Conservation (phyloP, 2,888 invertebrate genomes). For the Parelbella ahira region DNA sequence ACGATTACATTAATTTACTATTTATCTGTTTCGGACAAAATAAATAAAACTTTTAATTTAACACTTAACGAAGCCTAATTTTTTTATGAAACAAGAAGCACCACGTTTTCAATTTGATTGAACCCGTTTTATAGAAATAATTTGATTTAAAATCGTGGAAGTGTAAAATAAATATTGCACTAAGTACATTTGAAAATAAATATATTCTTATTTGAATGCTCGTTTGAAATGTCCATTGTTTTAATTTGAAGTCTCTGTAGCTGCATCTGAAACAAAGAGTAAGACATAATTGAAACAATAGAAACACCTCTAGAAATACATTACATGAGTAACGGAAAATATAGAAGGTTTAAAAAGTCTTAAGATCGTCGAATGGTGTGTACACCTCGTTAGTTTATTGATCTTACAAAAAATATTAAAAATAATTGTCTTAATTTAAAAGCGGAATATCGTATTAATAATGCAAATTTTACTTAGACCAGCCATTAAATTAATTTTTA, state of each 20-base stretch:
- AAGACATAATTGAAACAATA: no score
- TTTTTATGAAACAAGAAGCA: conserved; percentile 32
- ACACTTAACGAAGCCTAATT: conserved; percentile 9
- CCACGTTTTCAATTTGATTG: conserved; percentile 40
- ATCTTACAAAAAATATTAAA: no score
- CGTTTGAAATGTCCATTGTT: conserved; percentile 27
- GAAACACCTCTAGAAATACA: no score
- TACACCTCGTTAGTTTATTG: no score
- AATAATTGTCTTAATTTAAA: no score
- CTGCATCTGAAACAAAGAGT: conserved; percentile 55
- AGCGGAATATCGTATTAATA: no score
- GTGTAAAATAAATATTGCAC: conserved; percentile 52
- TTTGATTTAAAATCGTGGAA: conserved; percentile 39
- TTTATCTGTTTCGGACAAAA: conserved; percentile 28
- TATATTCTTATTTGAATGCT: conserved; percentile 38
- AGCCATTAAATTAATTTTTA: no score
- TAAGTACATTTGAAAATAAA: conserved; percentile 44
- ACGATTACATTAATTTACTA: neutral
- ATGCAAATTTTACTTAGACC: no score
- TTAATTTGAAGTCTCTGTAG: conserved; percentile 33
- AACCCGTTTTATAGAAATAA: conserved; percentile 39
- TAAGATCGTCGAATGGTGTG: no score
- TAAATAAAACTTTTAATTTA: conserved; percentile 22
- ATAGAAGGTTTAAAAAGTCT: no score
- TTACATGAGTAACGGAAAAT: no score